Percentiles rank a stretch among this genome's conserved stretches.
phyloP scores from a whole-genome alignment of 37 sponge, comb jelly and placozoan genomes.

The Ephydatia muelleri region DNA sequence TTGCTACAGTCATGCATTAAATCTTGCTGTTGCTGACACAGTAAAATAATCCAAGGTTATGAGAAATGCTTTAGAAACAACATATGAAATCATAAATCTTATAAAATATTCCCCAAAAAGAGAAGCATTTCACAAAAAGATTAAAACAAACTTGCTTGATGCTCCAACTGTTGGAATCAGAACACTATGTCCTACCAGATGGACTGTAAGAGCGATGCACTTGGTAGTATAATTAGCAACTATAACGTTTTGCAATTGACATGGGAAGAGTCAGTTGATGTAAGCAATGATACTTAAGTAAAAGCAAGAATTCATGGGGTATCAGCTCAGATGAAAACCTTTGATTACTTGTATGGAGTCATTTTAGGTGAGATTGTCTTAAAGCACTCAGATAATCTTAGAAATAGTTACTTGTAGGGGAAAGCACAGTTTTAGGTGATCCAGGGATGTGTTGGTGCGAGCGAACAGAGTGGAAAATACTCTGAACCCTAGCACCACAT shows the following conservation, averaged over 20 bases:
- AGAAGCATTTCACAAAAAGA: constrained; percentile 18
- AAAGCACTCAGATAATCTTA: constrained; percentile 47
- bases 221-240: constrained; percentile 17
- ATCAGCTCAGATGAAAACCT: constrained; percentile 27
- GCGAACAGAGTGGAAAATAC: too few species aligned
- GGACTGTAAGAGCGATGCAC: constrained; percentile 40
- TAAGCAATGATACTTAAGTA: constrained; percentile 13
- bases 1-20: constrained; percentile 46
- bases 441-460: too few species aligned
- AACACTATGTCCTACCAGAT: too few species aligned
- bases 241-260: constrained; percentile 9
- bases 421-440: too few species aligned
- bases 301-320: constrained; percentile 44
- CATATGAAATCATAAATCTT: constrained; percentile 32
- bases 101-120: constrained; percentile 38
- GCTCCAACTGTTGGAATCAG: constrained; percentile 5
- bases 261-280: constrained; percentile 10
- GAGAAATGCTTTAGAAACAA: constrained; percentile 28
- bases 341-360: constrained; percentile 35
- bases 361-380: constrained; percentile 23
- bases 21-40: constrained; percentile 44
- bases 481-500: too few species aligned
- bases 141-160: constrained; percentile 21
- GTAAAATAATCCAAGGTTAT: constrained; percentile 20
- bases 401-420: too few species aligned